Base-by-base conservation (phyloP, 1,140 invertebrate species). In the Whitmania pigra region DNA sequence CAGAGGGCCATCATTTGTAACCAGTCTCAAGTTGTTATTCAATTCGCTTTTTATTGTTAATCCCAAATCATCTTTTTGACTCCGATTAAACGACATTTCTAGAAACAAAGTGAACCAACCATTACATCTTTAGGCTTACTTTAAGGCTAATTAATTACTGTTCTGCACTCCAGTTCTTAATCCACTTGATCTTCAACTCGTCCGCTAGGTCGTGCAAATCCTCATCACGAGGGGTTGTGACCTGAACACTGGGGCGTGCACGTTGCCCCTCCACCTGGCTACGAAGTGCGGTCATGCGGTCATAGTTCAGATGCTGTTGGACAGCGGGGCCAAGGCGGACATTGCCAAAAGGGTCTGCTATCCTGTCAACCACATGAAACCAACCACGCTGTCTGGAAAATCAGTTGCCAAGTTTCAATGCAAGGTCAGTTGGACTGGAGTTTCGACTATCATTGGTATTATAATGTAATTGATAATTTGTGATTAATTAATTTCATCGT, bases 1-100 rank as follows among this genome's bases (percentile, higher is more conserved):
- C 73, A 74, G 40, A 36, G 67, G 31, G 70, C 69, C 63, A 69
- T 74, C 43, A 74, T 74, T 27, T 74, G 70, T 60, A 74, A 74
- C 70, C 73, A 72, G 60, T 40, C 60, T n/a, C 72, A 67, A 22
- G 72, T 67, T n/a, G 25, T 53, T 71, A 55, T 22, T 25, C 13
- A 25, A 25, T 63, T 60, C n/a, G 17, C n/a, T 6, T 63, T 31
- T 63, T 63, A 13, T 49, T 49, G 5, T 49, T 15, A 11, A 17
- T 15, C 2, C 13, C 13, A 0, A 0, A 17, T 4, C 43, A 49
- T 49, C 9, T 5, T 49, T 49, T 15, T 27, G 60, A 63, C 5
- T 63, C 60, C 1, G 13, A 27, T 31, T 31, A 20, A 63, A 63
- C 9, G 11, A 31, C 67, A 40, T 40, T 69, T n/a, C 1, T 69